Base-by-base conservation (phyloP, 1,140 invertebrate species). In the Scaptomyza pallida region DNA sequence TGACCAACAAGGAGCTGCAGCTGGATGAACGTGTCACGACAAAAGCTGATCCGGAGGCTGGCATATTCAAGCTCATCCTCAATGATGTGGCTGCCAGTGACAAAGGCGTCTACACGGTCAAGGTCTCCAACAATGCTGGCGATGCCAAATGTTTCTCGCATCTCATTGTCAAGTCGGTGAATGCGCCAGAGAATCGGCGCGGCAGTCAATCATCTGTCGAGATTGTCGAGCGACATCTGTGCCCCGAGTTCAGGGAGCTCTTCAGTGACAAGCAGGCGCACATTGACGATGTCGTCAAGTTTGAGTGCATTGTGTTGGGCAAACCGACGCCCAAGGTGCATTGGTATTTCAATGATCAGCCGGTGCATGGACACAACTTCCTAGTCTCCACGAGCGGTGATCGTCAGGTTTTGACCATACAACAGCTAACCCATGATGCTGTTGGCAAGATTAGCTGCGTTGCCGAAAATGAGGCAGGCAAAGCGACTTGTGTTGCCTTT, bases 281-380 rank as follows among this genome's bases (percentile, higher is more conserved):
- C 95, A 97, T 98, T 91, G 97, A 97, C 44, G 97, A 98, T 81
- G 95, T 96, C 80, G 96, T 97, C 13, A 94, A 94, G 77, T 94
- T 99, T 47, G 94, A 93, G 60, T 97, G 96, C 83, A 92, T 95
- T 72, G 94, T 97, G 37, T 92, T 92, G 70, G 97, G 96, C 16
- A 94, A 95, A 91, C 97, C 97, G 2, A 95, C 93, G 33, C 97
- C 97, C 2, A 95, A 94, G 89, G 94, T 98, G 5, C 93, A 94
- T 62, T 98, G 97, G 97, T 95, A 94, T 77, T 95, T 96, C 78
- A 94, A 97, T 76, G 93, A 94, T 15, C 92, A 94, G 75, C 93
- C 93, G 10, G 93, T 98, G 48, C 93, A 94, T 51, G 94, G 94
- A n/a, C 94, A 94, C 75, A 93, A 95, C 70, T 95, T 96, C 80